Evolutionary conservation across 1,140 invertebrate genomes (phyloP).

Genomic region (Anagrus nilaparvatae): DNA sequence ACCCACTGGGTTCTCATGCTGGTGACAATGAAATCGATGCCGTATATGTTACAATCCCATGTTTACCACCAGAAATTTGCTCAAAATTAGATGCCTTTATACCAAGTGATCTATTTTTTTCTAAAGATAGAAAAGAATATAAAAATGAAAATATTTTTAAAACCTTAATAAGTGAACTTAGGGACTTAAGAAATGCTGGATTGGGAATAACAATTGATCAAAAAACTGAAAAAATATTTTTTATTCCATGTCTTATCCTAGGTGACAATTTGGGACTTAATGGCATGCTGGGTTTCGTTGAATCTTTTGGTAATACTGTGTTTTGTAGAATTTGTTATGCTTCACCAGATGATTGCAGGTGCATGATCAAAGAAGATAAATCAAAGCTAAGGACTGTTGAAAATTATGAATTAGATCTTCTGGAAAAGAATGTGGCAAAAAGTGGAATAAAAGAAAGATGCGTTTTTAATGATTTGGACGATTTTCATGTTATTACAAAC

Average conservation of each 20-base stretch:
- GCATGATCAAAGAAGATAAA: neutral
- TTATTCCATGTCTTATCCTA: conserved; percentile 8
- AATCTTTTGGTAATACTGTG: conserved; percentile 4
- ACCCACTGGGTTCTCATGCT: conserved; percentile 15
- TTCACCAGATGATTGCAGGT: neutral
- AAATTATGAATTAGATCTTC: conserved; percentile 4
- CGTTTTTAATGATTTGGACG: conserved; percentile 1
- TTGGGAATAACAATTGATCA: conserved; percentile 9
- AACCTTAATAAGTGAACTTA: conserved; percentile 11
- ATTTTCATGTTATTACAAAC: conserved; percentile 6
- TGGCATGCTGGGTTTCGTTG: conserved; percentile 10
- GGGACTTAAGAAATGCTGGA: conserved; percentile 12
- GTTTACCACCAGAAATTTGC: conserved; percentile 10
- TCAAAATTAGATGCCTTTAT: conserved; percentile 12
- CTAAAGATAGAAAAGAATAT: conserved; percentile 15
- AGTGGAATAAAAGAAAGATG: conserved; percentile 8
- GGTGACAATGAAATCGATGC: conserved; percentile 15
- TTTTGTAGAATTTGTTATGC: conserved; percentile 16
- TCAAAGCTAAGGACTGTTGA: neutral
- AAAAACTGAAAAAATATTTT: conserved; percentile 8
- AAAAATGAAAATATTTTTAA: conserved; percentile 9
- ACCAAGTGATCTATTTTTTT: conserved; percentile 12
- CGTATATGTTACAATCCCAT: conserved; percentile 10
- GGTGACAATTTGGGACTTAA: conserved; percentile 13
- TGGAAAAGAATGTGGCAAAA: neutral